phyloP scores from a whole-genome alignment of 2,888 invertebrate species.

The Glaucopsyche alexis region DNA sequence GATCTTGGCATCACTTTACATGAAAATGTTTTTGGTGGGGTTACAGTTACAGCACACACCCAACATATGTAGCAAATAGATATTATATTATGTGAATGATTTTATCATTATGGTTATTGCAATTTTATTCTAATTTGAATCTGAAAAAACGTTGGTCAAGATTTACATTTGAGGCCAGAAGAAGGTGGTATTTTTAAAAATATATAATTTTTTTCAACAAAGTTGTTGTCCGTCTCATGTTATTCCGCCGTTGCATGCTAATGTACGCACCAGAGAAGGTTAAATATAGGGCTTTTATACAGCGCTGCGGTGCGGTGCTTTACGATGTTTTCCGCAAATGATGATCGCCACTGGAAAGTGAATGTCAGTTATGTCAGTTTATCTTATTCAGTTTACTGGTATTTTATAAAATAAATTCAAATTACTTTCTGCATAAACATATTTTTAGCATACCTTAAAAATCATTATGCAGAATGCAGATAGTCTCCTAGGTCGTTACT shows the following conservation, averaged over 20 bases:
- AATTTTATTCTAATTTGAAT: conserved; percentile 31
- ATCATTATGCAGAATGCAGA: too few relatives aligned
- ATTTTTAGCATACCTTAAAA: too few relatives aligned
- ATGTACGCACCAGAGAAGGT: background rate
- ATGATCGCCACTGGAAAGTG: too few relatives aligned
- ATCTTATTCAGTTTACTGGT: too few relatives aligned
- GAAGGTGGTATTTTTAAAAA: conserved; percentile 40
- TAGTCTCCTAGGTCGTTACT: too few relatives aligned
- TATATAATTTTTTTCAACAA: conserved; percentile 37
- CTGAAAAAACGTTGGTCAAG: conserved; percentile 32
- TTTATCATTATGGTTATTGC: conserved; percentile 27
- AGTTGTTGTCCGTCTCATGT: conserved; percentile 34
- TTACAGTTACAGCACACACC: too few relatives aligned
- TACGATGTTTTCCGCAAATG: background rate
- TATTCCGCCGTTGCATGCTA: conserved; percentile 26
- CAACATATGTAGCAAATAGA: background rate
- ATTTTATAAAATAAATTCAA: too few relatives aligned
- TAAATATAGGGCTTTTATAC: background rate
- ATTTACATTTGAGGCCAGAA: conserved; percentile 41
- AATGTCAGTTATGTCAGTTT: too few relatives aligned
- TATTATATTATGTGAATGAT: conserved; percentile 6
- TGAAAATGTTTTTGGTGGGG: too few relatives aligned
- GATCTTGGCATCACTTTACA: too few relatives aligned
- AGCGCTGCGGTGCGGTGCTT: background rate
- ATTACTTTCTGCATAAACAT: too few relatives aligned